Evolutionary conservation across 2,888 invertebrate species (phyloP).

Genomic region (Drosophila eohydei): DNA sequence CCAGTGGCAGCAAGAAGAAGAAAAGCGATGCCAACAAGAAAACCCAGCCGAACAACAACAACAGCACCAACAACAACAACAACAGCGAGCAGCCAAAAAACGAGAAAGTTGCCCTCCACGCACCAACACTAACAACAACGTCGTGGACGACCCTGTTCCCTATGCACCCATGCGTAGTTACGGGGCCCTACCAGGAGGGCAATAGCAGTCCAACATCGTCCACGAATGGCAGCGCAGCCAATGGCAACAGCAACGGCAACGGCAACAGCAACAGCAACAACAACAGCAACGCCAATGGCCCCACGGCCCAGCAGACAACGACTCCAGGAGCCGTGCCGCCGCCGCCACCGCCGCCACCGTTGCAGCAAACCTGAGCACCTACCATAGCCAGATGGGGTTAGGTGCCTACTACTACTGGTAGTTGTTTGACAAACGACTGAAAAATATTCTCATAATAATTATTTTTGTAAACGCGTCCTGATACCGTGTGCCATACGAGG

Average conservation of each 20-base stretch:
- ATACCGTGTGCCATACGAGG: constrained; percentile 71
- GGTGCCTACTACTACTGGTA: constrained; percentile 55
- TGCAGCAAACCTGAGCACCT: constrained; percentile 64
- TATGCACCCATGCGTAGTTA: constrained; percentile 94
- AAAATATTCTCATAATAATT: constrained; percentile 52
- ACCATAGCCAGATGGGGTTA: constrained; percentile 40
- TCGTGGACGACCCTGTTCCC: constrained; percentile 94
- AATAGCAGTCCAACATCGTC: constrained; percentile 85
- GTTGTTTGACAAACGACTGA: constrained; percentile 56
- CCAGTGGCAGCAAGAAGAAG: constrained; percentile 76
- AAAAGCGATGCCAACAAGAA: constrained; percentile 81
- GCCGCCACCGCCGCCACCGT: constrained; percentile 28
- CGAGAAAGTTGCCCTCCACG: constrained; percentile 85
- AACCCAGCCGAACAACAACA: constrained; percentile 63
- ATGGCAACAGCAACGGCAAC: constrained; percentile 57
- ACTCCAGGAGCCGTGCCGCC: constrained; percentile 37
- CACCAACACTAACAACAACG: constrained; percentile 90
- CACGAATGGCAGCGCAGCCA: constrained; percentile 79
- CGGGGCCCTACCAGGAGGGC: constrained; percentile 92
- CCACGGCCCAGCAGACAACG: constrained; percentile 25
- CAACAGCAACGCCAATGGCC: constrained; percentile 40
- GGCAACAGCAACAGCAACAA: constrained; percentile 55
- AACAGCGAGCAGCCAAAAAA: constrained; percentile 84
- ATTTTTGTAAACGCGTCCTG: constrained; percentile 75
- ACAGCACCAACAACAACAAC: constrained; percentile 57